A percentile compares a stretch with the other conserved stretches of the same genome.
These are phyloP conservation scores for Leptocoma aspasia DNA, from an alignment of 2,113 vertebrate genomes.

Conservation along the genomic window DNA sequence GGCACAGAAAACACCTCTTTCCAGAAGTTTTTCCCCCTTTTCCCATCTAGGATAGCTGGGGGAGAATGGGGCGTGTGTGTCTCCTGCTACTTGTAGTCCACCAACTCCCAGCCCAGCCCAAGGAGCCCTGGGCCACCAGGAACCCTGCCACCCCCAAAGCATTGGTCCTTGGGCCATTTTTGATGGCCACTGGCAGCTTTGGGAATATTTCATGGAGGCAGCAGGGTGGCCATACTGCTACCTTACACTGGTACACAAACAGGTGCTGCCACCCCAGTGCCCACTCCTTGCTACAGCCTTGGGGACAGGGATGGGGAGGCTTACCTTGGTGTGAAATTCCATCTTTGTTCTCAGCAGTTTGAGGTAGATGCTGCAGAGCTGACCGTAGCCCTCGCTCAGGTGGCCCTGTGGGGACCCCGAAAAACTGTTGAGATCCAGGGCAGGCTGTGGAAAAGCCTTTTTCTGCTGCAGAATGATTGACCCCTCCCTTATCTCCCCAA, in stretches of 20 bases:
- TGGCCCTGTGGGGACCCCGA: constrained; percentile 81
- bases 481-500: neutral
- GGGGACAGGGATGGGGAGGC: neutral
- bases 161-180: neutral
- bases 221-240: neutral
- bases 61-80: no score
- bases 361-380: constrained; percentile 98
- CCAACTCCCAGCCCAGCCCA: neutral
- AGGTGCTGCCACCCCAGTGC: neutral
- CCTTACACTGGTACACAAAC: neutral
- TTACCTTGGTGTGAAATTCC: constrained; percentile 98
- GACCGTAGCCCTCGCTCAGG: constrained; percentile 93
- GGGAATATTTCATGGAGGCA: neutral
- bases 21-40: neutral
- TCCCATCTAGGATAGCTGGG: neutral
- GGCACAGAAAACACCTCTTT: neutral
- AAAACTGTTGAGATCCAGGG: neutral
- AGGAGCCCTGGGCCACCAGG: neutral
- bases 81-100: neutral
- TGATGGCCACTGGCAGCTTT: neutral
- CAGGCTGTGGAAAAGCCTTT: neutral
- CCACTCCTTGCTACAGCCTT: neutral
- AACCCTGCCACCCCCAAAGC: neutral
- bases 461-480: neutral
- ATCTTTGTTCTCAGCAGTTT: constrained; percentile 98